Conservation (phyloP, 1,140 invertebrate genomes). For the Drosophila nebulosa region DNA sequence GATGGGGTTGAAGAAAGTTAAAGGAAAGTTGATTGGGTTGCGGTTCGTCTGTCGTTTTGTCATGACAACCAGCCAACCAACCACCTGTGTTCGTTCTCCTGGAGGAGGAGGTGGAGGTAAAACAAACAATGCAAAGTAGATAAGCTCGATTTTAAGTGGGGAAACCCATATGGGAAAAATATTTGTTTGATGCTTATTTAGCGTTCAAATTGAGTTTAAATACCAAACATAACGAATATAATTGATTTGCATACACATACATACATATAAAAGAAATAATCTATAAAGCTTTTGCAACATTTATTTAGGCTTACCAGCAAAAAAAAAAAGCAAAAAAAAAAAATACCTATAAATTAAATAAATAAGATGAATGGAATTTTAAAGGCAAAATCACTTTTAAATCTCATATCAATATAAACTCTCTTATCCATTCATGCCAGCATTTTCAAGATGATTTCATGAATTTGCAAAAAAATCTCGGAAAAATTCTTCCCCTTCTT, state of each 20-base stretch:
- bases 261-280: not conserved
- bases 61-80: conserved; percentile 27
- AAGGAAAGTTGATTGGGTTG: conserved; percentile 53
- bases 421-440: not conserved
- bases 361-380: too few species aligned
- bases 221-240: not conserved
- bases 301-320: too few species aligned
- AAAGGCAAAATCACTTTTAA: too few species aligned
- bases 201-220: conserved; percentile 2
- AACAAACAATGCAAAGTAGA: conserved; percentile 3
- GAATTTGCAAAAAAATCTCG: conserved; percentile 2
- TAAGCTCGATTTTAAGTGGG: conserved; percentile 5
- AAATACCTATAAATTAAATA: not conserved
- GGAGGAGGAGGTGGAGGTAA: not conserved
- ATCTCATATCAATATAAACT: not conserved
- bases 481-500: too few species aligned
- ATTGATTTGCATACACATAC: not conserved
- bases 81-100: not conserved
- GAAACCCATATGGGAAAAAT: not conserved
- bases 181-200: conserved; percentile 4
- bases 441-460: not conserved
- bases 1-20: conserved; percentile 31
- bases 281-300: not conserved
- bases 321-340: too few species aligned
- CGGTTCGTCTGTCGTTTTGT: conserved; percentile 41